Percentiles rank a stretch among this genome's conserved stretches.
These are phyloP conservation scores for Drosophila nr. fundita DNA, from an alignment of 2,888 invertebrate genomes.

Conservation along the genomic window DNA sequence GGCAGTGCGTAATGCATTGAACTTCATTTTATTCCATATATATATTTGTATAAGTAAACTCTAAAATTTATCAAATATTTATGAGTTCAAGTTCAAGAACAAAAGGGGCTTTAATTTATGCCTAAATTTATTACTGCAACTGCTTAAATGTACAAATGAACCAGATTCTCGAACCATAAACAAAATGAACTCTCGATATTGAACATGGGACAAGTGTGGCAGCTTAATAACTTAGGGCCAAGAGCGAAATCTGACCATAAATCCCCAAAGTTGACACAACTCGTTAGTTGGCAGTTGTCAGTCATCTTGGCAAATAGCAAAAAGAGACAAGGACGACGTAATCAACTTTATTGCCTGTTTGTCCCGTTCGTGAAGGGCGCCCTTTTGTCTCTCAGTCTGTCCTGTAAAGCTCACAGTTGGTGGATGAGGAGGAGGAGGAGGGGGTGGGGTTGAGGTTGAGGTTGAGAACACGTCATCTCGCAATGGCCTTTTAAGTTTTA, in stretches of 20 bases:
- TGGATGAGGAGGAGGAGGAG: background rate
- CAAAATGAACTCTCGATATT: background rate
- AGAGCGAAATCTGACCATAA: background rate
- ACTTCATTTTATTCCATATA: background rate
- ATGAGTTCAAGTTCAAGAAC: background rate
- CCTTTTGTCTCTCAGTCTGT: conserved; percentile 51
- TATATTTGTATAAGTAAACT: background rate
- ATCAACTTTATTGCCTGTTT: conserved; percentile 23
- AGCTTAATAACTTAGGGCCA: background rate
- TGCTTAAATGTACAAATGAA: background rate
- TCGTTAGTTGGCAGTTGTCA: conserved; percentile 19
- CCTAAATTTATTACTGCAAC: background rate
- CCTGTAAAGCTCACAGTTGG: background rate
- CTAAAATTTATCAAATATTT: background rate
- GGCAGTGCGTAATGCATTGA: background rate
- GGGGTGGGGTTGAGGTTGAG: background rate
- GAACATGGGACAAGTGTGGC: background rate
- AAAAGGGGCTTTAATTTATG: background rate
- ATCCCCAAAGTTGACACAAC: conserved; percentile 12
- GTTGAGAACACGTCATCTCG: conserved; percentile 51
- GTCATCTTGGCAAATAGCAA: conserved; percentile 21
- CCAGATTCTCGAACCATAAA: background rate
- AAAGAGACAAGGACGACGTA: conserved; percentile 30
- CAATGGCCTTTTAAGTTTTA: background rate
- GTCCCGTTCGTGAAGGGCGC: conserved; percentile 29